Conservation (phyloP, 2,888 invertebrate genomes). For the Cerceris ruficornis region DNA sequence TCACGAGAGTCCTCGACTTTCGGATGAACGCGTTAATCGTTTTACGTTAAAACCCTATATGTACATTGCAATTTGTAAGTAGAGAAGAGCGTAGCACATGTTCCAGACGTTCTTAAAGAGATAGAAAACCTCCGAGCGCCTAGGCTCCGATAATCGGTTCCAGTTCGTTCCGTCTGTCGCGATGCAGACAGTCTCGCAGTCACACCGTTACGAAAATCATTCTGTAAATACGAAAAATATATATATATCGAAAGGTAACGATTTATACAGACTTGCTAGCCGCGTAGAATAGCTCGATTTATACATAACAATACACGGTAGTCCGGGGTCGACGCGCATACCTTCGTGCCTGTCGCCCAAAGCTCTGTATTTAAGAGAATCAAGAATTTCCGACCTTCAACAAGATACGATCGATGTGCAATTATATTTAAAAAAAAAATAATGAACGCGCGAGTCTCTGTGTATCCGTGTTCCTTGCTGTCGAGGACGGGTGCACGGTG, state of each 20-base stretch:
- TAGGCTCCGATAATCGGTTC: conserved; percentile 1
- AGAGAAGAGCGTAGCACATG: conserved; percentile 5
- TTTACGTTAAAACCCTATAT: conserved; percentile 9
- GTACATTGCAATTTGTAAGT: conserved; percentile 21
- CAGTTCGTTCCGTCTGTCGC: conserved; percentile 1
- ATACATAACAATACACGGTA: conserved; percentile 45
- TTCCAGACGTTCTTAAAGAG: conserved; percentile 4
- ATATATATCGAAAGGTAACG: conserved; percentile 40
- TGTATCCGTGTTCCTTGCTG: too few species aligned
- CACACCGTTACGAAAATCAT: conserved; percentile 12
- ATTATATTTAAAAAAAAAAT: too few species aligned
- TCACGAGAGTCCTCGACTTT: background rate
- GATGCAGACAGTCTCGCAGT: background rate
- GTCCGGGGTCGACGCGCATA: background rate
- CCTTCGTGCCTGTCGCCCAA: background rate
- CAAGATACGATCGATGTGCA: too few species aligned
- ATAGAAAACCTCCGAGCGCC: background rate
- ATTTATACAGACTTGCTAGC: conserved; percentile 32
- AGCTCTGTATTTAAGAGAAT: background rate
- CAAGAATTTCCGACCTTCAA: background rate
- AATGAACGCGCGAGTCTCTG: too few species aligned
- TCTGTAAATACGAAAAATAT: conserved; percentile 54
- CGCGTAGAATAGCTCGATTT: conserved; percentile 29
- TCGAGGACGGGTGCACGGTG: too few species aligned
- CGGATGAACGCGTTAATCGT: conserved; percentile 1